phyloP scores from a whole-genome alignment of 2,797 vertebrate species.

The Graptemys geographica region DNA sequence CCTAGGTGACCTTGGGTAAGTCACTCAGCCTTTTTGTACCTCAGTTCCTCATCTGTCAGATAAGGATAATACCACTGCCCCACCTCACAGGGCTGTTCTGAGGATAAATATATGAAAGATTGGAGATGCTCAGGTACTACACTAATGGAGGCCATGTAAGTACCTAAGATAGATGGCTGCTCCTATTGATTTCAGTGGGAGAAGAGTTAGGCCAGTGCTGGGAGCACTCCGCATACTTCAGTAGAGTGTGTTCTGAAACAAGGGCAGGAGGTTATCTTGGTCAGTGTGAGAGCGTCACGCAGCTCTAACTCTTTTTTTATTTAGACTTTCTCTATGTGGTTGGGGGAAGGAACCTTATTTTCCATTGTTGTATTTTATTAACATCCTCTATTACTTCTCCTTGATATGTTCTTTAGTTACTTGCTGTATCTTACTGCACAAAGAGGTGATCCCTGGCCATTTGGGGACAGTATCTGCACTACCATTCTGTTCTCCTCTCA shows the following conservation, averaged over 20 bases:
- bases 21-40: background rate
- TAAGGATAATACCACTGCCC: background rate
- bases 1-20: background rate
- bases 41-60: background rate
- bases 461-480: background rate
- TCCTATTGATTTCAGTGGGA: background rate
- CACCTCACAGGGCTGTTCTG: background rate
- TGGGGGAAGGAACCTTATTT: background rate
- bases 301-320: background rate
- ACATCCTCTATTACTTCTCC: background rate
- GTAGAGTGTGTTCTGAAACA: background rate
- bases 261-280: background rate
- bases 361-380: background rate
- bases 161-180: background rate
- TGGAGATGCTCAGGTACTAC: background rate
- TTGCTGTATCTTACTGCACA: background rate
- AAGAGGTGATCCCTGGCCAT: background rate
- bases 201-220: background rate
- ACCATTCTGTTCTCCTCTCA: background rate
- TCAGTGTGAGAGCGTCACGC: background rate
- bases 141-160: background rate
- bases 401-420: background rate
- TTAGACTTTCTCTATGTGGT: background rate
- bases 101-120: background rate
- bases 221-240: background rate